Evolutionary conservation across 1,140 invertebrate genomes (phyloP).

Genomic region (Gryllus bimaculatus): DNA sequence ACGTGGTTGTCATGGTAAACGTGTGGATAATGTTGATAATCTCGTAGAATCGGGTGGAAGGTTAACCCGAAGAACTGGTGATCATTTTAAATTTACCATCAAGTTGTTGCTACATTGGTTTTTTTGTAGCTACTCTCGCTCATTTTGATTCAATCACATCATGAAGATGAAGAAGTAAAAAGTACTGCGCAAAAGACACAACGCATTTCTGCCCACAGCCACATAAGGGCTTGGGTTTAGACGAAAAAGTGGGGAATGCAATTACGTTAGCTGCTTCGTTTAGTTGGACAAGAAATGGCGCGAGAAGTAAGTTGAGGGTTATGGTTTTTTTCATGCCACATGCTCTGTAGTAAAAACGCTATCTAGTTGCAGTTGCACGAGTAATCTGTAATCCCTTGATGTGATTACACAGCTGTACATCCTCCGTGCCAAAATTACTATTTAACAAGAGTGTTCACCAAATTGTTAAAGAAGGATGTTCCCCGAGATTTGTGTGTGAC

Average conservation of each 20-base stretch:
- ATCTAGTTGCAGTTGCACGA: too few species aligned
- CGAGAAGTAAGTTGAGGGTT: conserved; percentile 65
- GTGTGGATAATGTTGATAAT: neutral
- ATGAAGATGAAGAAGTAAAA: conserved; percentile 99
- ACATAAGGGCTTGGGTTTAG: conserved; percentile 90
- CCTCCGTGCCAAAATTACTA: too few species aligned
- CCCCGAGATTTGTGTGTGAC: too few species aligned
- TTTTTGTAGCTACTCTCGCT: neutral
- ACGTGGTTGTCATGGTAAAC: neutral
- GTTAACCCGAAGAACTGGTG: neutral
- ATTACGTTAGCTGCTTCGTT: conserved; percentile 77
- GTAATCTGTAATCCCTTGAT: too few species aligned
- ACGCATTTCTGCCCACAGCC: conserved; percentile 91
- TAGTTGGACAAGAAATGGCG: conserved; percentile 91
- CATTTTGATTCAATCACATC: conserved; percentile 20
- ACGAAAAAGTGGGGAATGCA: conserved; percentile 85
- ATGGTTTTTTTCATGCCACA: conserved; percentile 62
- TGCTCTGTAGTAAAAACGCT: conserved; percentile 59
- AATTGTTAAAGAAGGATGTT: too few species aligned
- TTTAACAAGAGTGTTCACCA: too few species aligned
- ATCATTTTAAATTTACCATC: neutral
- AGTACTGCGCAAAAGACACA: conserved; percentile 95
- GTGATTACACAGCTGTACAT: too few species aligned
- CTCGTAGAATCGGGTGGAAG: neutral
- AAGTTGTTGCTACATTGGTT: neutral